Evolutionary conservation across 2,797 vertebrate genomes (phyloP), one percentile per base, ranked within the genome.

Genomic region (Acanthornis magna): DNA sequence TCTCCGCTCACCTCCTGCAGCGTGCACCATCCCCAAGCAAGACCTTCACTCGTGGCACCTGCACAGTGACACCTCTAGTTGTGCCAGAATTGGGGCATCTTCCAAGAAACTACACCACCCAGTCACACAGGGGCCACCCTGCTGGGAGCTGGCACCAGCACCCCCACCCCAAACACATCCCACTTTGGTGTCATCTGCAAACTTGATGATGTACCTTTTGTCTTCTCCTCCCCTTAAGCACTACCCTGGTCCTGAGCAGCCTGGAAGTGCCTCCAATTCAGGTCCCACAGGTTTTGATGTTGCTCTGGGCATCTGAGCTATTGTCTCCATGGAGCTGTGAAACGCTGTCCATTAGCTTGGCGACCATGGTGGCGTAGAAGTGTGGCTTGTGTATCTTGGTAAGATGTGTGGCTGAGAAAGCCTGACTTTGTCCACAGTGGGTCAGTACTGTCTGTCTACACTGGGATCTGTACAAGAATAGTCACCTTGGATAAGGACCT

Each of bases 11-110:
- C 14, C 32, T 85, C 16, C 55, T 62, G 30, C 30, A 29, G 14
- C 0, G 0, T 57, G 54, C 22, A 53, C 30, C 40, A 19, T 23
- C 32, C 73, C 60, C 45, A 55, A 14, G 40, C 10, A 38, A 76
- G 63, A 57, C 30, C 43, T 73, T 57, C 30, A 70, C 22, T 43
- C 2, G 0, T 30, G 71, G 40, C 27, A 47, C 11, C 70, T 48
- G 40, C 23, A 60, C 26, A 38, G 20, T 8, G 63, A 67, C 4
- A 6, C 19, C 40, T 36, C 55, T 17, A 2, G 21, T 17, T 92
- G 42, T 58, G 30, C 16, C 47, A 79, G 77, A 85, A 60, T 2
- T 70, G 43, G 34, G 88, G 21, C 25, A 63, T 40, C 51, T 81
- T 88, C 72, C 42, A 72, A 63, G 45, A n/a, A 89, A 7, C 20